Base-by-base conservation (phyloP, 2,888 invertebrate genomes). In the Vannuccia rotundouncinata region DNA sequence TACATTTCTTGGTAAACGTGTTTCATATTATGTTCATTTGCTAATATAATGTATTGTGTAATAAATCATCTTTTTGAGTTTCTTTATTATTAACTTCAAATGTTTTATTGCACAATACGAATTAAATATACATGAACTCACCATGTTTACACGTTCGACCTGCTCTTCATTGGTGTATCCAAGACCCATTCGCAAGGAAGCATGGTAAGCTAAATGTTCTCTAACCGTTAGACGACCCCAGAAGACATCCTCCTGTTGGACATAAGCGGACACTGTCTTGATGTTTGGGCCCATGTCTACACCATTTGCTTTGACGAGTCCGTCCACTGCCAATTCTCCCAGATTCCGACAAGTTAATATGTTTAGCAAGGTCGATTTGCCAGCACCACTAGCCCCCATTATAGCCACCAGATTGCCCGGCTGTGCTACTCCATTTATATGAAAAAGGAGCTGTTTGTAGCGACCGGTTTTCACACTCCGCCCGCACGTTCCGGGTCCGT, bases 211-310 rank as follows among this genome's bases (percentile, higher is more conserved):
- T 80, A 95, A 91, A 85, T 95, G 95, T 86, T 95, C 95, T 82
- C 91, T 89, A 29, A 95, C 66, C 0, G 94, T 94, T 82, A 95
- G 90, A 60, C 92, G 91, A 0, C 92, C 92, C 1, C 94, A 92
- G 85, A 95, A 95, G 76, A 95, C 89, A 85, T 95, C 95, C 82
- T 95, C 93, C 87, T 95, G 95, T 84, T 95, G 93, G 90, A 95
- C 93, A 88, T 92, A 95, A 0, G 94, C 95, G 84, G 93, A 93
- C 82, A 93, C 90, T 73, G 83, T 77, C 80, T 91, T 90, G 83
- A 92, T 90, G 92, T 94, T 93, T 85, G 92, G 93, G 81, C 91
- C 91, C 0, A 92, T 92, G 13, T 92, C 90, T 0, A 66, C n/a
- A 22, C 82, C 81, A 79, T 84, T 81, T 1, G 82, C 81, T 78